These are phyloP conservation scores for Coturnix japonica DNA, from an alignment of 2,113 vertebrate species.

Conservation along the genomic window DNA sequence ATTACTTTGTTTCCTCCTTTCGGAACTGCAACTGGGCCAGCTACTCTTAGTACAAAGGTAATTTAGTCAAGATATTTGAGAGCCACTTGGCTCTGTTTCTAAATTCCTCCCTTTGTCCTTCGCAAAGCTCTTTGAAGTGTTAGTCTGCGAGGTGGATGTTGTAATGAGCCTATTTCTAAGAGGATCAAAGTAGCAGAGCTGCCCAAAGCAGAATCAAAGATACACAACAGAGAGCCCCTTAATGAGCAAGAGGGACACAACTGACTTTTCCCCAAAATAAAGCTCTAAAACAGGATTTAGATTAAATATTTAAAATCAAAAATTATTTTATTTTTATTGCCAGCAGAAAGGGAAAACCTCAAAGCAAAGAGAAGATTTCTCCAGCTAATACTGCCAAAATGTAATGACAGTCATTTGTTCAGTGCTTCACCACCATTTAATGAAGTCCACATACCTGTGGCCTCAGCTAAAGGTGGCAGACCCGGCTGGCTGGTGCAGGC, in stretches of 20 bases:
- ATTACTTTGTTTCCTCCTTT: constrained; percentile 4
- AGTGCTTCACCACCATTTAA: constrained; percentile 4
- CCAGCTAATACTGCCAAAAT: constrained; percentile 22
- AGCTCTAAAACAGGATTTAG: constrained; percentile 28
- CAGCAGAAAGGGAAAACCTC: background rate
- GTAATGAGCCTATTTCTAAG: constrained; percentile 65
- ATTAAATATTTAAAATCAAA: constrained; percentile 69
- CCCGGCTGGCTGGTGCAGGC: background rate
- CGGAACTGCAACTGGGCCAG: constrained; percentile 55
- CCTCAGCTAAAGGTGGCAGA: background rate
- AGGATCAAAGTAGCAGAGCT: constrained; percentile 72
- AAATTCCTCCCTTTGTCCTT: constrained; percentile 69
- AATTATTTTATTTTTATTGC: constrained; percentile 44
- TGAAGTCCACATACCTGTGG: constrained; percentile 30
- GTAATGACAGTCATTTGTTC: constrained; percentile 34
- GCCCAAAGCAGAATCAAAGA: constrained; percentile 64
- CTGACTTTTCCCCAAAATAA: constrained; percentile 44
- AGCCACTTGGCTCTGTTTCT: constrained; percentile 65
- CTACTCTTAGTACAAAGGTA: constrained; percentile 59
- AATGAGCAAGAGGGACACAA: constrained; percentile 49
- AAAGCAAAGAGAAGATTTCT: constrained; percentile 19
- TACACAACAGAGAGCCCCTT: constrained; percentile 58
- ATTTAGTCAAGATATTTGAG: constrained; percentile 66
- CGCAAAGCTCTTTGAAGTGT: constrained; percentile 68
- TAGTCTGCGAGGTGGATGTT: constrained; percentile 61